Percentiles rank a stretch among this genome's conserved stretches.
Evolutionary conservation across 2,113 vertebrate genomes (phyloP).

Genomic region (Syngnathus typhle): DNA sequence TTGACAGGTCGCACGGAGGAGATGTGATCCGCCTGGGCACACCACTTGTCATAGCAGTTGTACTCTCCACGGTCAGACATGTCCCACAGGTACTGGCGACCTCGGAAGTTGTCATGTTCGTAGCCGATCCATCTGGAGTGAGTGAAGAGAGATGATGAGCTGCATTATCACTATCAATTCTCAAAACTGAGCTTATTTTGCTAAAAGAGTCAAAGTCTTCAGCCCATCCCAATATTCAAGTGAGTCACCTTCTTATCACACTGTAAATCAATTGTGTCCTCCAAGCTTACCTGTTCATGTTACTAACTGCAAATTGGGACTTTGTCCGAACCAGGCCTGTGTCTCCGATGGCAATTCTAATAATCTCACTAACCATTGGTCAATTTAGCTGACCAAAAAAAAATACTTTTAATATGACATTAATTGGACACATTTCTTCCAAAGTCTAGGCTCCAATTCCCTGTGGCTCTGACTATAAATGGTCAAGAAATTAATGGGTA

Average conservation of each 20-base stretch:
- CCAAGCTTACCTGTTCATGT: too few species aligned
- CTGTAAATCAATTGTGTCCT: neutral
- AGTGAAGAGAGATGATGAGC: neutral
- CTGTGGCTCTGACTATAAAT: too few species aligned
- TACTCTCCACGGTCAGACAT: constrained; percentile 70
- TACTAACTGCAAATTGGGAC: neutral
- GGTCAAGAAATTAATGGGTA: too few species aligned
- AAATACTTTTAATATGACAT: too few species aligned
- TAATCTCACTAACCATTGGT: too few species aligned
- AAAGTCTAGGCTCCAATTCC: too few species aligned
- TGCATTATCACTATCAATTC: neutral
- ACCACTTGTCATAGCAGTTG: constrained; percentile 71
- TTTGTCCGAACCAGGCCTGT: too few species aligned
- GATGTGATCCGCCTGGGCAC: constrained; percentile 65
- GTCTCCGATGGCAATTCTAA: neutral
- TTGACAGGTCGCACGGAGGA: constrained; percentile 69
- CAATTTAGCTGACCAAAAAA: too few species aligned
- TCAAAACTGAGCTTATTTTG: neutral
- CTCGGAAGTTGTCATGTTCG: constrained; percentile 72
- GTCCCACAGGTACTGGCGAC: constrained; percentile 68
- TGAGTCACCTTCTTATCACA: neutral
- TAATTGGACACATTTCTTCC: too few species aligned
- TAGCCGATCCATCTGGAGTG: constrained; percentile 64
- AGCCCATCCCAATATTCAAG: neutral
- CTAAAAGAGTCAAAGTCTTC: neutral